Percentiles rank a stretch among this genome's conserved stretches.
Conservation (phyloP, 2,888 invertebrate genomes). For the Cetonia aurata region DNA sequence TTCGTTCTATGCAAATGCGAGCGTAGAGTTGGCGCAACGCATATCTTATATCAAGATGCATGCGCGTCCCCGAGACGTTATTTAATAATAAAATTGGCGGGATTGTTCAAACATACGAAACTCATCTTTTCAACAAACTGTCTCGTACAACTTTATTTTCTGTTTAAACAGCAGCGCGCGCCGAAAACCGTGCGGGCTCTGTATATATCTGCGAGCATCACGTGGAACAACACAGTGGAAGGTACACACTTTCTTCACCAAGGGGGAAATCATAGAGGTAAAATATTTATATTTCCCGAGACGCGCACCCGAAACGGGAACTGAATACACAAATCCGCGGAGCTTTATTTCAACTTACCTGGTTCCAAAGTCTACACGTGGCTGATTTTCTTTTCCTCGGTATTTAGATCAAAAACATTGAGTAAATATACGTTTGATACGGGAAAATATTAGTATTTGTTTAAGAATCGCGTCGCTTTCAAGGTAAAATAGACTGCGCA, state of each 20-base stretch:
- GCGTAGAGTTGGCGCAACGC: constrained; percentile 7
- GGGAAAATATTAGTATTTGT: constrained; percentile 24
- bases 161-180: constrained; percentile 33
- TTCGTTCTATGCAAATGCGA: constrained; percentile 32
- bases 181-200: background rate
- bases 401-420: constrained; percentile 11
- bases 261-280: constrained; percentile 57
- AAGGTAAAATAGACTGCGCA: background rate
- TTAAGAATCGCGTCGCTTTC: constrained; percentile 14
- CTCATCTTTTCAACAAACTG: constrained; percentile 39
- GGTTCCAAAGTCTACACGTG: constrained; percentile 28
- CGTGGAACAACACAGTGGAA: constrained; percentile 32
- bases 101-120: constrained; percentile 36
- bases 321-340: constrained; percentile 56
- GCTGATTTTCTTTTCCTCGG: constrained; percentile 25
- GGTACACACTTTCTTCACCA: constrained; percentile 52
- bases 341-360: constrained; percentile 51
- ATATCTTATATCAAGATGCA: background rate
- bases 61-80: constrained; percentile 18
- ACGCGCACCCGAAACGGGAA: constrained; percentile 53
- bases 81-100: constrained; percentile 38
- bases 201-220: background rate
- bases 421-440: constrained; percentile 23
- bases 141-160: constrained; percentile 41
- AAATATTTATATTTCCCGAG: constrained; percentile 57